These are phyloP conservation scores for Sebastes variabilis DNA, from an alignment of 2,797 vertebrate species.

Conservation along the genomic window DNA sequence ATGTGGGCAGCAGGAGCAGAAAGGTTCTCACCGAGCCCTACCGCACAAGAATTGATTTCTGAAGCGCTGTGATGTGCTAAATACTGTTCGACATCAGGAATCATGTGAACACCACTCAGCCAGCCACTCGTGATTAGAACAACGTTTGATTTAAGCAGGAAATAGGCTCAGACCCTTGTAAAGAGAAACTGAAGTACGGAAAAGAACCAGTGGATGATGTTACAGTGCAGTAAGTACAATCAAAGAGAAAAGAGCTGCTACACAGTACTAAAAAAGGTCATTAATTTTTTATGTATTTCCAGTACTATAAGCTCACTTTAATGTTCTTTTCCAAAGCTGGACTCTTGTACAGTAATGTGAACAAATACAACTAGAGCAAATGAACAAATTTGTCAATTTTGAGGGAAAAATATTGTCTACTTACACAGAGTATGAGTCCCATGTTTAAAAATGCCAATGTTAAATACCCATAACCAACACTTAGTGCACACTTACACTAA, in stretches of 20 bases:
- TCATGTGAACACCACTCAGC: constrained; percentile 34
- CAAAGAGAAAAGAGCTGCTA: background rate
- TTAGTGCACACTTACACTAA: constrained; percentile 32
- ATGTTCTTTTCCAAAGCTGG: background rate
- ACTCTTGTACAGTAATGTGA: background rate
- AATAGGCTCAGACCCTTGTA: background rate
- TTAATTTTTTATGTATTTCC: constrained; percentile 15
- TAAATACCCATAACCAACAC: constrained; percentile 17
- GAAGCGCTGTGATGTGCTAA: constrained; percentile 38
- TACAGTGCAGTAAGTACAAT: background rate
- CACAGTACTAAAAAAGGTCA: background rate
- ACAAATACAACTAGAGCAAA: background rate
- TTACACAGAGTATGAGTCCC: background rate
- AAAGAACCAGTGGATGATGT: background rate
- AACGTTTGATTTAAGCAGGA: constrained; percentile 30
- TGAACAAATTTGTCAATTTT: background rate
- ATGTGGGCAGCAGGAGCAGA: constrained; percentile 37
- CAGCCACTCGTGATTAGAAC: constrained; percentile 34
- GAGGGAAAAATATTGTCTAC: background rate
- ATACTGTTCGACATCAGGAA: constrained; percentile 40
- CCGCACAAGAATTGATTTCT: constrained; percentile 45
- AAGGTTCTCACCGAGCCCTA: constrained; percentile 4
- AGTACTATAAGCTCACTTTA: background rate
- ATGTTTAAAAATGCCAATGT: background rate
- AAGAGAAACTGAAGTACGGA: background rate